Evolutionary conservation across 2,113 vertebrate species (phyloP), one percentile per base, ranked within the genome.

Genomic region (Morone chrysops): DNA sequence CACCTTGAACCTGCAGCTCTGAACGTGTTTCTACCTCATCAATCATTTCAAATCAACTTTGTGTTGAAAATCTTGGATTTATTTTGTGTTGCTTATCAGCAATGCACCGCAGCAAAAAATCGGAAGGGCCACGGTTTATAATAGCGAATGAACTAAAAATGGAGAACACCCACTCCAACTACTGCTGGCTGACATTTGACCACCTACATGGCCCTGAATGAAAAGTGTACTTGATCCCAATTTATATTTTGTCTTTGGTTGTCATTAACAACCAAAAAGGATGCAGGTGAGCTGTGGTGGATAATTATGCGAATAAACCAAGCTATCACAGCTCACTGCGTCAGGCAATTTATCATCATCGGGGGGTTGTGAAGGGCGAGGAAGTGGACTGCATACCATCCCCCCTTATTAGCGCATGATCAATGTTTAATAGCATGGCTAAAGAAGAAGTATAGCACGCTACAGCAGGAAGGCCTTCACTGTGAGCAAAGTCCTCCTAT

Each of bases 311-410:
- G 54, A 45, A 74, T 71, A 75, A 82, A 86, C 56, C 65, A 20
- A 62, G 66, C 43, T 45, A 68, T 81, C 60, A 22, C 56, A 45
- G 65, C 71, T 78, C 70, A 20, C 47, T 13, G 61, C 56, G 50
- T 77, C 14, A 4, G 51, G 50, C 78, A 68, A 89, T 91, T 85
- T 69, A 87, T 90, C 86, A 89, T 87, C 36, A 73, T 41, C 10
- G n/a, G 17, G 20, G 22, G 74, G n/a, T n/a, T 22, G 16, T 48
- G 40, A 65, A 40, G 67, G 13, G 43, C 60, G 6, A 80, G 54
- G 14, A 62, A 70, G 17, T n/a, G 50, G 60, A 41, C 40, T 5
- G 7, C 36, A 57, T 73, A 75, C 83, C 63, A 74, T 50, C 50
- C 59, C 63, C 60, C 73, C 41, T 53, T 81, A 87, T 90, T 87